phyloP scores from a whole-genome alignment of 2,888 invertebrate species.

The Synergus japonicus region DNA sequence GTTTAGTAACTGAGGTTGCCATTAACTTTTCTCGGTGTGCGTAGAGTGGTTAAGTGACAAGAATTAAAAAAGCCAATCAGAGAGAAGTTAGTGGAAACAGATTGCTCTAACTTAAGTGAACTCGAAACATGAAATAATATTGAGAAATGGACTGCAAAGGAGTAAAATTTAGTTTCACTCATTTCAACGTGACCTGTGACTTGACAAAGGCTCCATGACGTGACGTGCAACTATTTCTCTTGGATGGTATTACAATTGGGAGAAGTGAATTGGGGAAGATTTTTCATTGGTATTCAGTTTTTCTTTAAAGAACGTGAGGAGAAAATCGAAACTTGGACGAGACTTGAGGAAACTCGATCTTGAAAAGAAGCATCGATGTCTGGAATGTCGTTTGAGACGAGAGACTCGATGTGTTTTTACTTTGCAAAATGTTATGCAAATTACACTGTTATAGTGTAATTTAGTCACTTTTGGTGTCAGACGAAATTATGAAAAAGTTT shows the following conservation, averaged over 20 bases:
- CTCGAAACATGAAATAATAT: not conserved
- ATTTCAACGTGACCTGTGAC: not conserved
- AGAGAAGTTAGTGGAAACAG: not conserved
- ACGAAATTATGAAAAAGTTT: not conserved
- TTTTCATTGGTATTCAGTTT: constrained; percentile 47
- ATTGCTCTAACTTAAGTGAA: not conserved
- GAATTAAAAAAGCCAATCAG: constrained; percentile 6
- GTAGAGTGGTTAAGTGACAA: constrained; percentile 16
- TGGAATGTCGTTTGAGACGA: constrained; percentile 36
- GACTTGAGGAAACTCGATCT: constrained; percentile 55
- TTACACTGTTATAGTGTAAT: constrained; percentile 9
- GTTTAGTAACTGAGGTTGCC: constrained; percentile 29
- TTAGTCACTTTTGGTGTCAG: not conserved
- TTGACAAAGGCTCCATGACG: not conserved
- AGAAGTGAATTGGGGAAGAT: constrained; percentile 49
- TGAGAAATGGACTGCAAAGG: not conserved
- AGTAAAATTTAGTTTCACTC: not conserved
- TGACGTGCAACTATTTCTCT: not conserved
- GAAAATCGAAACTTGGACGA: constrained; percentile 59
- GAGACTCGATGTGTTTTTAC: constrained; percentile 22
- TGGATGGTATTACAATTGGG: not conserved
- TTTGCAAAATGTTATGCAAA: constrained; percentile 20
- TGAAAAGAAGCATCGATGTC: constrained; percentile 45
- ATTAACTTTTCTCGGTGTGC: constrained; percentile 15
- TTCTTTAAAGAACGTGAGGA: constrained; percentile 51